Evolutionary conservation across 2,797 vertebrate genomes (phyloP), one percentile per base, ranked within the genome.

Genomic region (Gymnothorax reevesii): DNA sequence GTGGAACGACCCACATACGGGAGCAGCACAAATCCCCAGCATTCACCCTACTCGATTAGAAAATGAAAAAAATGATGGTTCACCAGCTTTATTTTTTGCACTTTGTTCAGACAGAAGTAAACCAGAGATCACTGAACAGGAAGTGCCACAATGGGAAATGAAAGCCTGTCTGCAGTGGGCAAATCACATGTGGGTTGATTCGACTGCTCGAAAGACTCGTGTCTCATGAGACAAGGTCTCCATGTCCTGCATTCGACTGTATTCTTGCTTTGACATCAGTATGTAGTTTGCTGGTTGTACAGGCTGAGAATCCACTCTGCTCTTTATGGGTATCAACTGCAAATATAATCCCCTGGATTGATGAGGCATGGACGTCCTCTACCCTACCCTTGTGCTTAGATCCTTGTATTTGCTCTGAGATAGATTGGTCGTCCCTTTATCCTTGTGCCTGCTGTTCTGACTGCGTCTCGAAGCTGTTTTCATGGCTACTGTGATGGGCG

Each of bases 281-380:
- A 55, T n/a, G 73, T 33, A 42, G 77, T 69, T n/a, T 69, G 77
- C n/a, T 7, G 54, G 52, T 52, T 20, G 1, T 20, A 55, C 49
- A 80, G 49, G 22, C 20, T 54, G 49, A 80, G 52, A 80, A 80
- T 80, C 17, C 13, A 22, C 77, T 8, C 77, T 55, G 77, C 54
- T 54, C 49, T n/a, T 22, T 55, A 52, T 9, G 77, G 77, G 77
- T 55, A 22, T 80, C 22, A 64, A 84, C 66, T 84, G 59, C 42
- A 84, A 27, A 15, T 84, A 64, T 83, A 83, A 83, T 83, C 57
- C 82, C 82, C 25, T 27, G 82, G 52, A 57, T 83, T 83, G 82
- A 59, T 62, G 27, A 42, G 59, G 33, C 83, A 62, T 33, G 54
- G 10, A 84, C 3, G 59, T 84, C 83, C 60, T 64, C 83, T 84